These are phyloP conservation scores for Oceanodroma leucorhoa DNA, from an alignment of 2,797 vertebrate genomes.

Conservation along the genomic window DNA sequence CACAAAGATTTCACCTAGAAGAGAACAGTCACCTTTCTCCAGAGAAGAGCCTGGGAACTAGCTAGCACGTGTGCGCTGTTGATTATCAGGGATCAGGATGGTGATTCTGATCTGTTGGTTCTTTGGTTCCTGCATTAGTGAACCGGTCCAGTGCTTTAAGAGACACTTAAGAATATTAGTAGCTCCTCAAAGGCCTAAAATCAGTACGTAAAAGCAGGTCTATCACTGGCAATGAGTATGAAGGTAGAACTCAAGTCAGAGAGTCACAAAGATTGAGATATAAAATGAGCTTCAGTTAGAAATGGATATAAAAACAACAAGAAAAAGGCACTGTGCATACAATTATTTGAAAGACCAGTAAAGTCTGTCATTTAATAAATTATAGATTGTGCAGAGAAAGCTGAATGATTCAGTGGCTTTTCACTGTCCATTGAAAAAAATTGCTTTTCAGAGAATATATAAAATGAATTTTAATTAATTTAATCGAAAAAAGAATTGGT, in stretches of 20 bases:
- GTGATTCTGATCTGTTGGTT: not conserved
- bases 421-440: not conserved
- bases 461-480: not conserved
- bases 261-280: not conserved
- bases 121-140: not conserved
- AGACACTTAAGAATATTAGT: not conserved
- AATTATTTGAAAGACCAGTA: not conserved
- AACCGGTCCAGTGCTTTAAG: not conserved
- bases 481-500: not conserved
- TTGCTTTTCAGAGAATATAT: not conserved
- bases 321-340: not conserved
- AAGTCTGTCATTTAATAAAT: not conserved
- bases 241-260: not conserved
- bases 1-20: not conserved
- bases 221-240: not conserved
- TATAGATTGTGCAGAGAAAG: not conserved
- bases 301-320: not conserved
- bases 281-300: not conserved
- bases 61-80: no score
- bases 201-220: not conserved
- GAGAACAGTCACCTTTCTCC: not conserved
- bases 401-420: not conserved
- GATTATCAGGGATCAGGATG: not conserved
- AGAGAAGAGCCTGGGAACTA: not conserved
- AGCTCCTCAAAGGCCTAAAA: not conserved